These are phyloP conservation scores for Spisula subtruncata DNA, from an alignment of 2,888 invertebrate species.

Conservation along the genomic window DNA sequence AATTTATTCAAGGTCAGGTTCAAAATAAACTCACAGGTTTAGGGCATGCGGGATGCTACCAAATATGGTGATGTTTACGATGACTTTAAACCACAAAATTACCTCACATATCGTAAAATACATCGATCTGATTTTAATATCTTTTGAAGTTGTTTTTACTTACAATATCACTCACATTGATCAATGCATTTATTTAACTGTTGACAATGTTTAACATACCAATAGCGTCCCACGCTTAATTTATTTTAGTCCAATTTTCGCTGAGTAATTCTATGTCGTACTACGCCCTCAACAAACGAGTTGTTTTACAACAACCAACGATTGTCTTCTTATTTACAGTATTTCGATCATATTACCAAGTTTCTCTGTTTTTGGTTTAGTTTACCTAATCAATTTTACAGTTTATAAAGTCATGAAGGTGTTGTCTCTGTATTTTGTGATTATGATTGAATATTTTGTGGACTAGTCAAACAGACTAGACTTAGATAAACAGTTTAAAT, in stretches of 20 bases:
- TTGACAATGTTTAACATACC: constrained; percentile 15
- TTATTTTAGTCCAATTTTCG: neutral
- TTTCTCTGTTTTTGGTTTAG: neutral
- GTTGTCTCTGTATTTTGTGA: neutral
- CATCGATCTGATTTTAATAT: neutral
- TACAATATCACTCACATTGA: neutral
- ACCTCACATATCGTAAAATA: neutral
- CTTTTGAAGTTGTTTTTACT: neutral
- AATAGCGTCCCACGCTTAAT: neutral
- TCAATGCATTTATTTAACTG: neutral
- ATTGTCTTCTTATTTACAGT: too few relatives aligned
- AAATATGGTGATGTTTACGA: constrained; percentile 3
- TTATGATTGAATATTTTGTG: neutral
- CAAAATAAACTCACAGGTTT: neutral
- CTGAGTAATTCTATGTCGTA: constrained; percentile 4
- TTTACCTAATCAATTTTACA: neutral
- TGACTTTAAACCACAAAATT: neutral
- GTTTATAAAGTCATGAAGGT: neutral
- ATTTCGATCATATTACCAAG: neutral
- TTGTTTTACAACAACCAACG: neutral
- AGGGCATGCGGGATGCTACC: neutral
- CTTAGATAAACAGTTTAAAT: too few relatives aligned
- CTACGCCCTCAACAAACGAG: neutral
- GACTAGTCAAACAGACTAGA: too few relatives aligned
- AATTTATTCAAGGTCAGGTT: neutral